phyloP scores from a whole-genome alignment of 1,140 invertebrate species.

The Pachypsylla venusta region DNA sequence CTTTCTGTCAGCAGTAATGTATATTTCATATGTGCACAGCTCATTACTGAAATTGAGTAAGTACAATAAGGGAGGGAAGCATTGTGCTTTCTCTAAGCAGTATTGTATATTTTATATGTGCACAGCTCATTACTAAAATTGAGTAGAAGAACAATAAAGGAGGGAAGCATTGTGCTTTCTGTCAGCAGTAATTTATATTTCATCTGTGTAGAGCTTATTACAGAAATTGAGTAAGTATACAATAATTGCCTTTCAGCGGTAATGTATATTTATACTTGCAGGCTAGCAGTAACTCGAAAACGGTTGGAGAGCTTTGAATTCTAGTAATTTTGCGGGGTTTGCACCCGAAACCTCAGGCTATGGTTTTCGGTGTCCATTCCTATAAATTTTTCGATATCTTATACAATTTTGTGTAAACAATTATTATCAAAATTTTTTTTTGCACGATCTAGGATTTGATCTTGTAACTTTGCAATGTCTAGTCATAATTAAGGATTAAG shows the following conservation, averaged over 20 bases:
- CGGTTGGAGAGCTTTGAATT: too few relatives aligned
- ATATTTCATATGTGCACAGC: conserved; percentile 26
- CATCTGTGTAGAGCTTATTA: conserved; percentile 26
- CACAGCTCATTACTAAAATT: conserved; percentile 26
- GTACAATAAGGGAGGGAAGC: too few relatives aligned
- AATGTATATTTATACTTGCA: conserved; percentile 28
- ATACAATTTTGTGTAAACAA: too few relatives aligned
- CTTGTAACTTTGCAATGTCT: too few relatives aligned
- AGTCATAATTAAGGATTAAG: too few relatives aligned
- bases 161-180: conserved; percentile 24
- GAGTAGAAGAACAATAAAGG: conserved; percentile 25
- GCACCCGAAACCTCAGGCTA: too few relatives aligned
- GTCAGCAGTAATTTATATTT: conserved; percentile 26
- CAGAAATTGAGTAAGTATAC: conserved; percentile 25
- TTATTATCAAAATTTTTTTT: too few relatives aligned
- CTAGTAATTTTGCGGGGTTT: too few relatives aligned
- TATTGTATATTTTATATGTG: conserved; percentile 27
- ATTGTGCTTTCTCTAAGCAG: conserved; percentile 24
- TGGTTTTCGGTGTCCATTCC: too few relatives aligned
- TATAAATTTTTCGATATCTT: too few relatives aligned
- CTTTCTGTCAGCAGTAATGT: conserved; percentile 25
- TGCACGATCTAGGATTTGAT: too few relatives aligned
- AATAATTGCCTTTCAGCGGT: conserved; percentile 23
- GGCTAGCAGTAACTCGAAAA: too few relatives aligned
- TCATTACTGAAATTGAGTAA: conserved; percentile 27